Conservation (phyloP, 2,113 vertebrate species). For the Salminus brasiliensis region DNA sequence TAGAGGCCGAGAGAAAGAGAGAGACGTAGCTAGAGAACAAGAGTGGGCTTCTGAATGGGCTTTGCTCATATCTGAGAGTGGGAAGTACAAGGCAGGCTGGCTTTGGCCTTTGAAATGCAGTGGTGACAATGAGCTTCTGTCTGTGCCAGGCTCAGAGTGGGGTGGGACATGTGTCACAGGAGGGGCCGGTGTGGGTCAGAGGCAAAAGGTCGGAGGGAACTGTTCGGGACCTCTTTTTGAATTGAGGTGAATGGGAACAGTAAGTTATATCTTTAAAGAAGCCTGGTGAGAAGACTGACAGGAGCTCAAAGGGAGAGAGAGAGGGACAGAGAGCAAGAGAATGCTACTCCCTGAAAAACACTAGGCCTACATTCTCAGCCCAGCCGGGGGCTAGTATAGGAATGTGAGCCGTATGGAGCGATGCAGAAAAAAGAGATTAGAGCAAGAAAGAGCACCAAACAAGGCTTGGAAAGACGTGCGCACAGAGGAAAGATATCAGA, state of each 20-base stretch:
- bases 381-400: conserved; percentile 55
- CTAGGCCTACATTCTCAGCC: conserved; percentile 42
- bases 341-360: conserved; percentile 33
- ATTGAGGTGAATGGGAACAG: conserved; percentile 27
- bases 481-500: neutral
- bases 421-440: conserved; percentile 33
- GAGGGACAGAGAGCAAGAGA: conserved; percentile 2
- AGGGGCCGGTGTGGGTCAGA: conserved; percentile 56
- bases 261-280: conserved; percentile 34
- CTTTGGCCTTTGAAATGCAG: conserved; percentile 62
- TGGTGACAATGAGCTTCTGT: conserved; percentile 67
- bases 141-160: conserved; percentile 36
- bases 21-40: conserved; percentile 5
- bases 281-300: conserved; percentile 41
- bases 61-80: conserved; percentile 43
- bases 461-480: neutral
- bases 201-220: conserved; percentile 51
- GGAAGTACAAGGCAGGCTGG: conserved; percentile 44
- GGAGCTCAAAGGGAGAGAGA: conserved; percentile 26
- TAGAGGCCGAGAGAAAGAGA: conserved; percentile 1
- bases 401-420: conserved; percentile 58
- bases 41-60: conserved; percentile 47
- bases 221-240: conserved; percentile 34
- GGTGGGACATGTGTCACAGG: conserved; percentile 50
- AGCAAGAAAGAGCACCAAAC: neutral